Percentiles rank a stretch among this genome's conserved stretches.
Conservation (phyloP, 2,797 vertebrate species). For the Erithacus rubecula region DNA sequence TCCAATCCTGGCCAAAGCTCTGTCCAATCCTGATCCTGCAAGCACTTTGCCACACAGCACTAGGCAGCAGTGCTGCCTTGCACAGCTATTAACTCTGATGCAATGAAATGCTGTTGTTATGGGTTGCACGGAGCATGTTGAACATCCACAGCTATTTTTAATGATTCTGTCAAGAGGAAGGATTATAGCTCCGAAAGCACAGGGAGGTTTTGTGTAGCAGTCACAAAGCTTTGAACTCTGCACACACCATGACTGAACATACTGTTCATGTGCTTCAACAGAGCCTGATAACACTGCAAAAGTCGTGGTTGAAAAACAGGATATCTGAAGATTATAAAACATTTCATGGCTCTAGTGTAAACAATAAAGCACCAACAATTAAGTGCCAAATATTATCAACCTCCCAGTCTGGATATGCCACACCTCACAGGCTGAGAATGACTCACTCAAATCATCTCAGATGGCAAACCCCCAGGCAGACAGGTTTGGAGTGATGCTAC, state of each 20-base stretch:
- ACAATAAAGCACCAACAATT: background rate
- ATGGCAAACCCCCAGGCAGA: background rate
- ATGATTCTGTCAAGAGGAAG: slow-evolving; percentile 10
- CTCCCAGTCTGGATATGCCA: background rate
- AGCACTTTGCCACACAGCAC: background rate
- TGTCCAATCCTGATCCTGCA: background rate
- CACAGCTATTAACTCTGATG: background rate
- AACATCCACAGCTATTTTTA: slow-evolving; percentile 32
- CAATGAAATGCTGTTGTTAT: background rate
- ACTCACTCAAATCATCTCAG: background rate
- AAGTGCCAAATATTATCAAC: background rate
- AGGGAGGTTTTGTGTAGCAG: background rate
- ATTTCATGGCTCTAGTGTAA: background rate
- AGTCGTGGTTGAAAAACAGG: background rate
- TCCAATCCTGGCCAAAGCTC: background rate
- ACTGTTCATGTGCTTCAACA: background rate
- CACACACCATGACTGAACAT: background rate
- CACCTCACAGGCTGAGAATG: background rate
- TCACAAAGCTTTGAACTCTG: slow-evolving; percentile 1
- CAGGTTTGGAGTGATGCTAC: background rate
- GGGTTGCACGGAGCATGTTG: background rate
- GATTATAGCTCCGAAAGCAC: background rate
- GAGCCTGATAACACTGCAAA: background rate
- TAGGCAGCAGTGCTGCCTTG: background rate
- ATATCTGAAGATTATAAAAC: background rate